A percentile compares a stretch with the other conserved stretches of the same genome.
Conservation (phyloP, 2,797 vertebrate species). For the Microctenopoma stevenorrisi region DNA sequence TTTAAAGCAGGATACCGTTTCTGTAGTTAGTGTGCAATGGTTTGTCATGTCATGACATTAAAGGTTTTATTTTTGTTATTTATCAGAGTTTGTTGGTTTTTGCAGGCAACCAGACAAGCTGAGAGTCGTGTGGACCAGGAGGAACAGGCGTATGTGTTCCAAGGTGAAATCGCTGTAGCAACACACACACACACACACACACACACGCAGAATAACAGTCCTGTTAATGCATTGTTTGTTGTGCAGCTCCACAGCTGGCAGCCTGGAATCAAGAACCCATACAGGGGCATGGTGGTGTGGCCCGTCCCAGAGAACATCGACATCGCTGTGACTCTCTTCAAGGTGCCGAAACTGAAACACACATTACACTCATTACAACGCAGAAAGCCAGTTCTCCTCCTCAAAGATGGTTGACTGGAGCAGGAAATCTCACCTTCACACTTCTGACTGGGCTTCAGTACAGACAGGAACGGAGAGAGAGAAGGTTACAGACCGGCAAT, state of each 20-base stretch:
- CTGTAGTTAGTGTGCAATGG: not conserved
- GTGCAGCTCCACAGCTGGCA: constrained; percentile 92
- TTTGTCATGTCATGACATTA: not conserved
- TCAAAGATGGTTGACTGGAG: no score
- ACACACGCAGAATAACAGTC: constrained; percentile 4
- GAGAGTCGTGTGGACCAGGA: constrained; percentile 92
- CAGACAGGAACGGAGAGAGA: no score
- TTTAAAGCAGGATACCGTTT: not conserved
- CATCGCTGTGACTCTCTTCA: constrained; percentile 92
- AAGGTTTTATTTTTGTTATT: constrained; percentile 25
- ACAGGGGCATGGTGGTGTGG: constrained; percentile 91
- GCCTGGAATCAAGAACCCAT: constrained; percentile 93
- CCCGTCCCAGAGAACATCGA: constrained; percentile 94
- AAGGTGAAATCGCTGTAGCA: constrained; percentile 82
- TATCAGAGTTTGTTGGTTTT: constrained; percentile 47
- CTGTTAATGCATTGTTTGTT: constrained; percentile 28
- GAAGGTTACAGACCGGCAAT: no score
- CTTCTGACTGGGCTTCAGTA: no score
- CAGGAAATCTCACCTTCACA: no score
- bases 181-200: constrained; percentile 3
- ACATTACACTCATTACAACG: constrained; percentile 2
- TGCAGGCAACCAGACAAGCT: constrained; percentile 94
- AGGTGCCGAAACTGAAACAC: constrained; percentile 75
- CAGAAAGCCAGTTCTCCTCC: no score
- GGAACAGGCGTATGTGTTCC: constrained; percentile 91